Base-by-base conservation (phyloP, 2,797 vertebrate species). In the Clarias fuscus region DNA sequence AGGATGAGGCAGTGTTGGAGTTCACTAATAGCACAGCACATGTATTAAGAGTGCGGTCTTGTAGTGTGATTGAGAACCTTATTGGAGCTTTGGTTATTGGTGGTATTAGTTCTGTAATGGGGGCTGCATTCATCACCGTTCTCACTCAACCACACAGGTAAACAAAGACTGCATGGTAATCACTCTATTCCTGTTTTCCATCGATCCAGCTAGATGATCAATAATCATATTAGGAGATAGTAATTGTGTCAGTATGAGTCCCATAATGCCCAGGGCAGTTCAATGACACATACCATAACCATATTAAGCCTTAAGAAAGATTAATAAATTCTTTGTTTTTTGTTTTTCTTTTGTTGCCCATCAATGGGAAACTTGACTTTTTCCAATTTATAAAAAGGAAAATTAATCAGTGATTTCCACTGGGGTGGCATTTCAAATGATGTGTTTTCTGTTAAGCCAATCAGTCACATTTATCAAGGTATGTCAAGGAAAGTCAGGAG, bases 201-300 rank as follows among this genome's bases (percentile, higher is more conserved):
- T 85, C 7, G 56, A 86, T 71, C 59, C 37, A 56, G 56, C 59
- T 48, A 64, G 62, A 33, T 87, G 67, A 86, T 86, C 72, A 43
- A 83, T 85, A 86, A 84, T 88, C 67, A 86, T 65, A 84, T 82
- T 88, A 68, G 72, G 27, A 73, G 70, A 84, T 72, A 62, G 61
- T 85, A 68, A 88, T 77, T 75, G 53, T 75, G 72, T 53, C 30
- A 70, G 75, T 70, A 68, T 70, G 71, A 61, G 53, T 77, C 73
- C 70, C 59, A 56, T 67, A 56, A 77, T 53, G 70, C 43, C 53
- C 72, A 81, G 17, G 40, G 70, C 62, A 77, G 37, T 53, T 82
- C 82, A 64, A 56, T 62, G 24, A 76, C 56, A 30, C 86, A 84
- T 20, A 48, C 24, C 22, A 76, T 65, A 84, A 67, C 84, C 24